Percentiles rank a stretch among this genome's conserved stretches.
phyloP scores from a whole-genome alignment of 2,888 invertebrate genomes.

The Leptopilina syphax region DNA sequence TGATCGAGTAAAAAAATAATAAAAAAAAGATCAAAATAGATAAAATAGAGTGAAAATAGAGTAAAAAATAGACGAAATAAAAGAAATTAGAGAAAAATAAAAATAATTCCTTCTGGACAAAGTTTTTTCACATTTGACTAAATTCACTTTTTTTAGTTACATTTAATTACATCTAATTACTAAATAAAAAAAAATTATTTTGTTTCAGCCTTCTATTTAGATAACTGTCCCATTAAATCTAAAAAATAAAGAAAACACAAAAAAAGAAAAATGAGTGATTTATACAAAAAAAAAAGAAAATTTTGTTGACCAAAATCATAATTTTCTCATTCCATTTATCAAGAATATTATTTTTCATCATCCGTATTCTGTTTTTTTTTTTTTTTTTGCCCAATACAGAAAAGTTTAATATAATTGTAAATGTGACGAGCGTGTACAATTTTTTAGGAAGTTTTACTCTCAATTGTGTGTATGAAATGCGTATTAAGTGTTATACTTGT shows the following conservation, averaged over 20 bases:
- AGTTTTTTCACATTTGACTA: too few species aligned
- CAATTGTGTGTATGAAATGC: constrained; percentile 32
- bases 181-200: constrained; percentile 54
- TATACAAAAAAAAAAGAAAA: not conserved
- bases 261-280: not conserved
- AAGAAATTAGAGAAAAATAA: too few species aligned
- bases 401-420: constrained; percentile 22
- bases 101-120: too few species aligned
- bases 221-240: constrained; percentile 63
- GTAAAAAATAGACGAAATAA: too few species aligned
- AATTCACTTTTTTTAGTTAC: too few species aligned
- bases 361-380: not conserved
- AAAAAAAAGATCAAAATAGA: too few species aligned
- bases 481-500: constrained; percentile 26
- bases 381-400: not conserved
- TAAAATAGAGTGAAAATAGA: too few species aligned
- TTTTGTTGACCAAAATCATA: not conserved
- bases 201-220: constrained; percentile 80
- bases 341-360: too few species aligned
- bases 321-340: not conserved
- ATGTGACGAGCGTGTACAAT: constrained; percentile 1
- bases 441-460: not conserved
- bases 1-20: too few species aligned
- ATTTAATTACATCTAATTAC: not conserved
- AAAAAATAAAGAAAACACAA: not conserved